Evolutionary conservation across 2,888 invertebrate species (phyloP).

Genomic region (Papilio demoleus): DNA sequence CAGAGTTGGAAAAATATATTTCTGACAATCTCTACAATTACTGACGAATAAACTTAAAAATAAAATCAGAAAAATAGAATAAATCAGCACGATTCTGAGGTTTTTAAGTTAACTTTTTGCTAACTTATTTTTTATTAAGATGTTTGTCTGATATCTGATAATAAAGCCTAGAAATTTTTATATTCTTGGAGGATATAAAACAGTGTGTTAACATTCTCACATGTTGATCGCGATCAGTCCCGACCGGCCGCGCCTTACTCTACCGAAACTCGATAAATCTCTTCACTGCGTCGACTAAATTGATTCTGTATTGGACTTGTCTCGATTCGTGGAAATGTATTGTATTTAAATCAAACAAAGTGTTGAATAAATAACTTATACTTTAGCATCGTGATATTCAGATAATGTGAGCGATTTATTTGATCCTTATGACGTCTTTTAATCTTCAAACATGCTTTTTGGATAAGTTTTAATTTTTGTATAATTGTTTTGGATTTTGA

Average conservation of each 20-base stretch:
- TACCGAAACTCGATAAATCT: constrained; percentile 50
- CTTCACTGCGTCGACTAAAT: constrained; percentile 49
- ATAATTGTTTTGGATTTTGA: too few relatives aligned
- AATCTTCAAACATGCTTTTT: background rate
- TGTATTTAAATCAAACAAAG: constrained; percentile 45
- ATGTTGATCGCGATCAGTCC: constrained; percentile 38
- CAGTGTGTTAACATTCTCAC: constrained; percentile 21
- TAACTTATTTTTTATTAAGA: too few relatives aligned
- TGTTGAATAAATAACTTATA: constrained; percentile 37
- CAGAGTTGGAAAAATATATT: constrained; percentile 1
- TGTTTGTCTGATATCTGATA: too few relatives aligned
- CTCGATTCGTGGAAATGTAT: constrained; percentile 46
- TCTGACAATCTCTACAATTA: background rate
- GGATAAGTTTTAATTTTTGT: too few relatives aligned
- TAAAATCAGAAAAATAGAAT: background rate
- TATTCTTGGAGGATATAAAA: constrained; percentile 24
- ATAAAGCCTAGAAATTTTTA: background rate
- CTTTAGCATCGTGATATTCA: background rate
- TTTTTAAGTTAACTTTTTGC: too few relatives aligned
- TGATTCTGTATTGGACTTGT: constrained; percentile 47
- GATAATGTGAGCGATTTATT: background rate
- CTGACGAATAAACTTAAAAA: background rate
- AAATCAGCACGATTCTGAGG: too few relatives aligned
- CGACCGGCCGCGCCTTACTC: constrained; percentile 42
- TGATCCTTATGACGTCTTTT: background rate